Evolutionary conservation across 2,888 invertebrate species (phyloP), one percentile per base, ranked within the genome.

Genomic region (Drosophila neutralis): DNA sequence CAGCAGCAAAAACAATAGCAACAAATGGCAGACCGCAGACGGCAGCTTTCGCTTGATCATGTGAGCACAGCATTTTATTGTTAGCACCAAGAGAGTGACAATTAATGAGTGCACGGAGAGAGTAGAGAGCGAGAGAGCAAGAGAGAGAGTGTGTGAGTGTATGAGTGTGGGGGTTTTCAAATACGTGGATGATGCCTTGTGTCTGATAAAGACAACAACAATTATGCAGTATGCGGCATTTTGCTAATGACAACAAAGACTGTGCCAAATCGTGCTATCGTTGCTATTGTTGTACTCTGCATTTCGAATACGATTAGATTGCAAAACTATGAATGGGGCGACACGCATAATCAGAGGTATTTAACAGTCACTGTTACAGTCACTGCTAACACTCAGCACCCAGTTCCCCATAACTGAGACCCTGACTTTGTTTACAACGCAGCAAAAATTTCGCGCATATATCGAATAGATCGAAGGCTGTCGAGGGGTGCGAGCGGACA

Each of bases 381-480:
- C 38, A 48, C 40, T 27, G 57, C 24, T 29, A 33, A 63, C 31
- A 68, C 51, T 40, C 60, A 63, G 33, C 51, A 58, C 35, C 21
- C 51, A 64, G 38, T 59, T 67, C 64, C 59, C 45, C 40, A 31
- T 45, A 66, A 63, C 31, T 69, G 75, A 67, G 75, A 67, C 85
- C 85, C 66, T 83, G 86, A 85, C 83, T 85, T 81, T 85, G 85
- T 87, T 85, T 77, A 85, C 75, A 77, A 61, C 56, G 63, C 36
- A 49, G 40, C 42, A 13, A 60, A 77, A 67, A 31, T 75, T 64
- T 61, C 42, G 61, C 69, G 40, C 56, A 65, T 78, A 38, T 62
- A 66, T 65, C 45, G 69, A 56, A 42, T 35, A 10, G 45, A 66
- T 67, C 31, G 33, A 42, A 52, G 35, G 42, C 27, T 21, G n/a